Base-by-base conservation (phyloP, 2,888 invertebrate species). In the Harpalus rufipes region DNA sequence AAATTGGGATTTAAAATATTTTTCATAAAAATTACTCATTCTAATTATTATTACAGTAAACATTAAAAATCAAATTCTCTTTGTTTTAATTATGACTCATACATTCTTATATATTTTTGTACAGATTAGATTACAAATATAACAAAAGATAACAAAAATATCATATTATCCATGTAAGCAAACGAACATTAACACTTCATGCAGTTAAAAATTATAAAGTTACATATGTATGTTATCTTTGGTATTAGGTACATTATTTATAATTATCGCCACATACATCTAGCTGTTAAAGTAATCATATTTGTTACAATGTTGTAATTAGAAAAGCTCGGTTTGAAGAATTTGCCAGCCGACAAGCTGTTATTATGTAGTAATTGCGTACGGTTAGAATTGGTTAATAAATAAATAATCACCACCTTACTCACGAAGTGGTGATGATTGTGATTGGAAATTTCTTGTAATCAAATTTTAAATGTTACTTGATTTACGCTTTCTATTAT, bases 21-120 rank as follows among this genome's bases (percentile, higher is more conserved):
- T 51, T 8, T 51, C 12, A 2, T 10, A 51, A 6, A 12, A 8
- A 51, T 51, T 2, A 51, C 12, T 51, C 44, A 51, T 51, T 12
- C 44, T 12, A 25, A 63, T 25, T 63, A 63, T 63, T 25, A 63
- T 8, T 63, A 18, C 63, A 63, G n/a, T n/a, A 56, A 56, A n/a
- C n/a, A n/a, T n/a, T 56, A 56, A 56, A n/a, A 56, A 10, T 51
- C 32, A 32, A 32, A 32, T 4, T 32, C 5, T 32, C 32, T 51
- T 51, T 51, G 44, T 51, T 51, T 51, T 51, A 51, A 51, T 51
- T 12, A 10, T 10, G 44, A 51, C 6, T 51, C 44, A 51, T 51
- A 51, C 44, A 51, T 8, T 51, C 44, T 51, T 51, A 51, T 51
- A 2, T 51, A 51, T 51, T 12, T 51, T 0, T 12, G 44, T 51